These are phyloP conservation scores for Chlorodrepanis virens DNA, from an alignment of 2,113 vertebrate genomes.

Conservation along the genomic window DNA sequence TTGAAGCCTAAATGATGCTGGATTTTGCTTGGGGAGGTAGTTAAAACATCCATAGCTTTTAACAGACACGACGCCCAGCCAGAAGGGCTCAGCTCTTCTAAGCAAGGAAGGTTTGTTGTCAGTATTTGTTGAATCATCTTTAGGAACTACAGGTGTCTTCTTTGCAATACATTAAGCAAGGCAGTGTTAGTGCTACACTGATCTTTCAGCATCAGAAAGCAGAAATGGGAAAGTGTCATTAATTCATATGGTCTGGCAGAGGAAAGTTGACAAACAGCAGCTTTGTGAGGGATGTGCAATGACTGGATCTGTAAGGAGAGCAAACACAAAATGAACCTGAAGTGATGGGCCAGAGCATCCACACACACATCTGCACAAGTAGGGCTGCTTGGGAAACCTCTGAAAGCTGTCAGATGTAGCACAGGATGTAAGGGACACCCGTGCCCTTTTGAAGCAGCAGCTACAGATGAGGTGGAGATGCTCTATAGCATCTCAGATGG, in stretches of 20 bases:
- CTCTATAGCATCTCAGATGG: background rate
- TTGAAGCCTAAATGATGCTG: background rate
- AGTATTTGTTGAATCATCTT: background rate
- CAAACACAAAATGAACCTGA: background rate
- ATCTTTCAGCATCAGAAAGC: background rate
- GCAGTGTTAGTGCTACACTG: background rate
- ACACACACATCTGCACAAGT: rapidly evolving
- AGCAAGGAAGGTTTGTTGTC: background rate
- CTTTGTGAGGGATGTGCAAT: background rate
- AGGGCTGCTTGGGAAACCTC: background rate
- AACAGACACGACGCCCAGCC: background rate
- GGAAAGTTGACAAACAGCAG: background rate
- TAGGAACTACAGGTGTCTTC: background rate
- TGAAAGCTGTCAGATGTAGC: background rate
- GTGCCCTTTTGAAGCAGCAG: background rate
- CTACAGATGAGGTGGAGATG: background rate
- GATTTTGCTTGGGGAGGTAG: background rate
- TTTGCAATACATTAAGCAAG: background rate
- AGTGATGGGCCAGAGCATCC: background rate
- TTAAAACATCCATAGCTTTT: background rate
- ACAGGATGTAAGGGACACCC: background rate
- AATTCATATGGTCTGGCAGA: background rate
- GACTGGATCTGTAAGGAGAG: background rate
- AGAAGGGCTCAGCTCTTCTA: background rate
- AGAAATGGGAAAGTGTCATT: background rate